Evolutionary conservation across 2,888 invertebrate species (phyloP), one percentile per base, ranked within the genome.

Genomic region (Chloroclysta siterata): DNA sequence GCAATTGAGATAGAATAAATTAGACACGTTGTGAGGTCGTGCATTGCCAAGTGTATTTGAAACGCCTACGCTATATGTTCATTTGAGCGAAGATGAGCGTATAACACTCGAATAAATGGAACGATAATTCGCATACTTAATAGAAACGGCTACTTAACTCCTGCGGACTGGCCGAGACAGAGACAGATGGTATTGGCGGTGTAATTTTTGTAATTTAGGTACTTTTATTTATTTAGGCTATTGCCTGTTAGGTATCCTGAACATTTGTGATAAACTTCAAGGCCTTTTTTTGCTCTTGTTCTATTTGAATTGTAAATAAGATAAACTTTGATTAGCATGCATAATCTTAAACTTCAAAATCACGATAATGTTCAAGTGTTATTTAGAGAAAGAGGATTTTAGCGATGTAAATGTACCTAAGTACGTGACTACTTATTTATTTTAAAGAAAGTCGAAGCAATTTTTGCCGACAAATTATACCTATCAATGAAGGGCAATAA

Each of bases 251-350:
- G 82, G 82, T 81, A 80, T 87, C 82, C 82, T 76, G 81, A 84
- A 88, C 83, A 83, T 82, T 78, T 80, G 91, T 91, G 90, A 91
- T 90, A 92, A 83, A 85, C 82, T 81, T 82, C 85, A 86, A 85
- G 88, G 88, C 86, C 87, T 88, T 80, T 76, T 22, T 62, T 81
- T 81, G 82, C 79, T 84, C 82, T 87, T 81, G 80, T 83, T 85
- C 82, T 83, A 76, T 85, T 85, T 85, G 82, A 84, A 87, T 84
- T 90, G 90, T 91, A 90, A 87, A 90, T 91, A 92, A 88, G 90
- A 90, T 90, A 85, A 85, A 79, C 74, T 79, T 80, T 79, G 80
- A 78, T 83, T 80, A 80, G 78, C 82, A 75, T 82, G 79, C 80
- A 80, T 88, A 85, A 87, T 88, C 84, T 83, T 78, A 75, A 78